Evolutionary conservation across 1,140 invertebrate genomes (phyloP).

Genomic region (Atopsyche davidsoni): DNA sequence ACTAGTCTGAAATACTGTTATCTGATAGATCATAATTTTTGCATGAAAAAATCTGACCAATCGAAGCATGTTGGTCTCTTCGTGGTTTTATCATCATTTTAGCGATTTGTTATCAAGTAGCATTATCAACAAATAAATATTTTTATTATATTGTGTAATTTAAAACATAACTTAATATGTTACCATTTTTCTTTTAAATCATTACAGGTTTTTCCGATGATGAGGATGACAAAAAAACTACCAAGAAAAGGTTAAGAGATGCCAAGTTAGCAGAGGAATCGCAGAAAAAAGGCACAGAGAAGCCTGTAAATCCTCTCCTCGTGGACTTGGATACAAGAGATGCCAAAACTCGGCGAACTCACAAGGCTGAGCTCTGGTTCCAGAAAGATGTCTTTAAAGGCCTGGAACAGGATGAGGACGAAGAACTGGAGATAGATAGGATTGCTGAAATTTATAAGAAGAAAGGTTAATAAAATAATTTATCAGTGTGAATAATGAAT

Average conservation of each 20-base stretch:
- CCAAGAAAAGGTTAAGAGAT: conserved; percentile 41
- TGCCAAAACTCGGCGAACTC: conserved; percentile 61
- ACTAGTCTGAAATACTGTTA: too few species aligned
- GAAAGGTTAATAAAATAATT: too few species aligned
- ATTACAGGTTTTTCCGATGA: conserved; percentile 53
- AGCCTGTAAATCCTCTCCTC: conserved; percentile 71
- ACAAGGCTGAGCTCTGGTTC: conserved; percentile 84
- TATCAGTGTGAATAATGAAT: too few species aligned
- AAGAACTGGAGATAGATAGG: conserved; percentile 80
- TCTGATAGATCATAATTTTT: too few species aligned
- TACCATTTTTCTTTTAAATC: conserved; percentile 16
- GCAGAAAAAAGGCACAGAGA: not conserved
- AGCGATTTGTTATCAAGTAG: too few species aligned
- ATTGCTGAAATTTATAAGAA: conserved; percentile 66
- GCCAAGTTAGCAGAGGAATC: conserved; percentile 33
- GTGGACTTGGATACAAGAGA: conserved; percentile 76
- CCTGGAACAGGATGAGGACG: conserved; percentile 72
- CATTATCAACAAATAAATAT: too few species aligned
- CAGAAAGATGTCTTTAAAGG: conserved; percentile 83
- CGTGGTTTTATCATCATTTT: too few species aligned
- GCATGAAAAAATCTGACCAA: too few species aligned
- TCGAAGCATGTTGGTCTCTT: too few species aligned
- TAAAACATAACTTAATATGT: conserved; percentile 12
- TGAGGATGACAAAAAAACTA: conserved; percentile 41
- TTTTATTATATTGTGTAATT: too few species aligned